Percentiles rank a stretch among this genome's conserved stretches.
phyloP scores from a whole-genome alignment of 1,140 invertebrate genomes.

The Hycleus cichorii region DNA sequence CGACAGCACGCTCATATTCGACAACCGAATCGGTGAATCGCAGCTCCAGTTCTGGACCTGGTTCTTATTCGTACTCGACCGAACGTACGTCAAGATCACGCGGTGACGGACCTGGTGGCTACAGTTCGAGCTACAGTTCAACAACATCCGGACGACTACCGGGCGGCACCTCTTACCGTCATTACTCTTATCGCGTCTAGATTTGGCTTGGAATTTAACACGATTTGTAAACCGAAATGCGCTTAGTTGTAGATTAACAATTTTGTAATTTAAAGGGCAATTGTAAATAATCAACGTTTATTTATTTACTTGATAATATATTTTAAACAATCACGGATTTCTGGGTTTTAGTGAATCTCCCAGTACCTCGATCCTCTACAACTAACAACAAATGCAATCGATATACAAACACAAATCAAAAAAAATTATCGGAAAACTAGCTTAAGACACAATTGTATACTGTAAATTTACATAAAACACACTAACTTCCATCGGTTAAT shows the following conservation, averaged over 20 bases:
- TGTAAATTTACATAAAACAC: too few species aligned
- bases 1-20: conserved; percentile 53
- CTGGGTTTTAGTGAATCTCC: too few species aligned
- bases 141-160: conserved; percentile 67
- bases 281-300: too few species aligned
- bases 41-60: conserved; percentile 55
- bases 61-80: conserved; percentile 63
- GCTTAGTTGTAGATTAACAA: neutral
- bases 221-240: neutral
- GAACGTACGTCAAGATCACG: conserved; percentile 59
- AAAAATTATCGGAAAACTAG: too few species aligned
- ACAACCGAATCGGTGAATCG: conserved; percentile 59
- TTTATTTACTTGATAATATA: neutral
- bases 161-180: conserved; percentile 70
- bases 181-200: conserved; percentile 79
- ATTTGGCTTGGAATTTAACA: neutral
- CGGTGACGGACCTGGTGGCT: conserved; percentile 67
- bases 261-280: neutral
- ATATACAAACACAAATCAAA: conserved; percentile 5
- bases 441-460: too few species aligned
- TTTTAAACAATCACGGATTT: too few species aligned
- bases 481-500: neutral
- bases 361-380: too few species aligned
- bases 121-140: conserved; percentile 67
- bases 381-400: neutral